Evolutionary conservation across 2,888 invertebrate species (phyloP), one percentile per base, ranked within the genome.

Genomic region (Acanthosepion lycidas): DNA sequence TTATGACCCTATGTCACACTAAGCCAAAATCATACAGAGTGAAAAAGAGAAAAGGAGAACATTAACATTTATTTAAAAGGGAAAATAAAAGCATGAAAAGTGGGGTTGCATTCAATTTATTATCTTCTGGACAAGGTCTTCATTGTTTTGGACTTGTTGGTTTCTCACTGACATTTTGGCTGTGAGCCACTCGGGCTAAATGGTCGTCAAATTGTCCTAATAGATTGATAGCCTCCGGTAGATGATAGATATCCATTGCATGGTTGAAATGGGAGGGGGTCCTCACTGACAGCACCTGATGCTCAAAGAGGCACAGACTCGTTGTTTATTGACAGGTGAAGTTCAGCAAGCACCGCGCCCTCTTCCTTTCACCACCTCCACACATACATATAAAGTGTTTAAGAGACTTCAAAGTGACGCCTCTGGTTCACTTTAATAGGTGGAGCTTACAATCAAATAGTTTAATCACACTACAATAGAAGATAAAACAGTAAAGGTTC

Each of bases 101-200:
- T n/a, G 78, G n/a, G 78, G 78, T 78, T 12, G n/a, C 78, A 5
- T 78, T 59, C 59, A 78, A n/a, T 78, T 78, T 78, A 78, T 78
- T 78, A 78, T n/a, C 33, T n/a, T n/a, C 78, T n/a, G n/a, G n/a
- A 78, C 78, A 78, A n/a, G n/a, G 78, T 78, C 78, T n/a, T 78
- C 78, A 78, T 78, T 78, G 78, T 78, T 78, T 78, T 78, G 78
- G n/a, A 78, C 78, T 78, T n/a, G 78, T 78, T 78, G 78, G 78
- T 78, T 78, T n/a, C 78, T n/a, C n/a, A n/a, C 12, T 78, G 78
- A 78, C 78, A 78, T 78, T 78, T 78, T 15, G 78, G n/a, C n/a
- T 33, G 78, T 78, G 78, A 78, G 78, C 78, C 78, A 78, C n/a
- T 78, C 78, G 78, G n/a, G 78, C n/a, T 78, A 78, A 78, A 78